These are phyloP conservation scores for Hydraecia micacea DNA, from an alignment of 2,888 invertebrate species.

Conservation along the genomic window DNA sequence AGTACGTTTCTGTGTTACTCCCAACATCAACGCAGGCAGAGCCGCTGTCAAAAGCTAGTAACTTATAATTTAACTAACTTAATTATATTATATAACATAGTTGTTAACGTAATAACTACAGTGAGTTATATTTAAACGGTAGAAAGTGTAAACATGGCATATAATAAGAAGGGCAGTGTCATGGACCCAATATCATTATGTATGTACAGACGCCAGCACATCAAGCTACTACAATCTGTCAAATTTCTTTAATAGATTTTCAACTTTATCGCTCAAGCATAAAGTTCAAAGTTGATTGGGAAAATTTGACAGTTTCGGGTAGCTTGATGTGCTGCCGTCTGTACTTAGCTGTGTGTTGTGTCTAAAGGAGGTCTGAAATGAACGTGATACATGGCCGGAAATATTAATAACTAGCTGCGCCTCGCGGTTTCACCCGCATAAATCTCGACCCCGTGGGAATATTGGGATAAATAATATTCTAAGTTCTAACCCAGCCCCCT, in stretches of 20 bases:
- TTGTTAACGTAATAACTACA: conserved; percentile 1
- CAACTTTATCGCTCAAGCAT: too few species aligned
- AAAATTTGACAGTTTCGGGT: too few species aligned
- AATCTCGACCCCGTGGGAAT: too few species aligned
- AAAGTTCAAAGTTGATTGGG: too few species aligned
- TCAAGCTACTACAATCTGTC: too few species aligned
- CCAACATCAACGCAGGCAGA: background rate
- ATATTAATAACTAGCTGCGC: background rate
- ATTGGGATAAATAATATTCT: too few species aligned
- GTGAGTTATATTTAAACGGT: conserved; percentile 8
- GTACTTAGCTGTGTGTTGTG: background rate
- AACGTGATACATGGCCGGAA: background rate
- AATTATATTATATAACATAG: conserved; percentile 11
- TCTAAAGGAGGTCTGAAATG: conserved; percentile 10
- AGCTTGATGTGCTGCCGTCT: too few species aligned
- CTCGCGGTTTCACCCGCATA: too few species aligned
- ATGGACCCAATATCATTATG: conserved; percentile 15
- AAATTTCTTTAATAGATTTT: too few species aligned
- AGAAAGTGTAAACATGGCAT: conserved; percentile 34
- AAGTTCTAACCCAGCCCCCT: too few species aligned
- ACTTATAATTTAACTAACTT: background rate
- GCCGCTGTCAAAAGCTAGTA: background rate
- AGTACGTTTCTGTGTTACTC: too few species aligned
- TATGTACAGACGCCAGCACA: background rate
- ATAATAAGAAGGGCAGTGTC: conserved; percentile 39